These are phyloP conservation scores for Pandemis heparana DNA, from an alignment of 2,888 invertebrate species.

Conservation along the genomic window DNA sequence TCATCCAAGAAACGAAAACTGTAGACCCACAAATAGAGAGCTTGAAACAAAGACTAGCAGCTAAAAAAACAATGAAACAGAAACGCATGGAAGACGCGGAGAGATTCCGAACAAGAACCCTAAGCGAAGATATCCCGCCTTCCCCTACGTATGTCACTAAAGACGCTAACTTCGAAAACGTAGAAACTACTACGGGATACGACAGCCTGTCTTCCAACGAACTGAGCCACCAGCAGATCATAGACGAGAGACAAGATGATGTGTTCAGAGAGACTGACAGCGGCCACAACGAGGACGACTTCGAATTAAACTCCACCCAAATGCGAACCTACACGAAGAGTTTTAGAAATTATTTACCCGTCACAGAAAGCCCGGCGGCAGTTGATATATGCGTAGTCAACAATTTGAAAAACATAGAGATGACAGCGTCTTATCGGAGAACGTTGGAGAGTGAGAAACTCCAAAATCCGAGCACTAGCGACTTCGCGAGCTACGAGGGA, in stretches of 20 bases:
- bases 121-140: slow-evolving; percentile 84
- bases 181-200: slow-evolving; percentile 81
- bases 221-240: slow-evolving; percentile 68
- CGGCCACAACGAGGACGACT: slow-evolving; percentile 90
- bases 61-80: slow-evolving; percentile 83
- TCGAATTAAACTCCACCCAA: slow-evolving; percentile 86
- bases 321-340: slow-evolving; percentile 87
- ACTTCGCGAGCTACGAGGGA: slow-evolving; percentile 83
- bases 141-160: slow-evolving; percentile 80
- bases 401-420: slow-evolving; percentile 79
- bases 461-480: slow-evolving; percentile 70
- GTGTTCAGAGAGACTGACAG: slow-evolving; percentile 82
- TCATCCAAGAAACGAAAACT: slow-evolving; percentile 57
- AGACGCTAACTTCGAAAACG: slow-evolving; percentile 77
- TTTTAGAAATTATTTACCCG: slow-evolving; percentile 79
- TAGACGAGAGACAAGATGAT: slow-evolving; percentile 67
- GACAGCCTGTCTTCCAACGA: slow-evolving; percentile 81
- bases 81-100: slow-evolving; percentile 89
- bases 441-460: slow-evolving; percentile 55
- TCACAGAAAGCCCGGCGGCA: slow-evolving; percentile 76
- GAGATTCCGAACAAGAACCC: slow-evolving; percentile 90
- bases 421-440: slow-evolving; percentile 71
- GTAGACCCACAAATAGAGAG: slow-evolving; percentile 73
- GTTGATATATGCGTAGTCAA: slow-evolving; percentile 79
- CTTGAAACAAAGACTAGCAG: slow-evolving; percentile 71